A percentile compares a stretch with the other conserved stretches of the same genome.
Conservation (phyloP, 2,797 vertebrate species). For the Phataginus tricuspis region DNA sequence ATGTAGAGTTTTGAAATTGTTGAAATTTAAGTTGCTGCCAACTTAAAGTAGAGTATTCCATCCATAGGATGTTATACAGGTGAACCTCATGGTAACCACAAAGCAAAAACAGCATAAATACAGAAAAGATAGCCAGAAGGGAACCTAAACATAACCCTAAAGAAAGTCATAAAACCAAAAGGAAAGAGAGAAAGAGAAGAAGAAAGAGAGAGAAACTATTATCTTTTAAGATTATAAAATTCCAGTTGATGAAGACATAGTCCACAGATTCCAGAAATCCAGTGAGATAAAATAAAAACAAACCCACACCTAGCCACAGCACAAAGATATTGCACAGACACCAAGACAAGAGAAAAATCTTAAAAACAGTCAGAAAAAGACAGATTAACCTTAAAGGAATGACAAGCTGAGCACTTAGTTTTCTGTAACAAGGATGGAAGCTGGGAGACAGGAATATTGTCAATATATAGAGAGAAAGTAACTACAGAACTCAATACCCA, state of each 20-base stretch:
- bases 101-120: background rate
- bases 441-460: background rate
- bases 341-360: background rate
- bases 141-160: background rate
- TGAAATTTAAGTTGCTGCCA: background rate
- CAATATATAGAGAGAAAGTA: background rate
- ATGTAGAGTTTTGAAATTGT: background rate
- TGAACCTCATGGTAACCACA: background rate
- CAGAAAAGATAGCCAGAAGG: background rate
- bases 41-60: background rate
- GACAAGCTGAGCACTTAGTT: background rate
- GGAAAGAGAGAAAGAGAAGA: too few species aligned
- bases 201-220: background rate
- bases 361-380: slow-evolving; percentile 18
- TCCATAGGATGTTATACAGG: background rate
- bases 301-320: background rate
- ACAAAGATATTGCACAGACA: background rate
- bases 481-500: background rate
- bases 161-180: background rate
- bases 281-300: background rate
- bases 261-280: background rate
- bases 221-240: slow-evolving; percentile 1
- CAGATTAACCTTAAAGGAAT: slow-evolving; percentile 8
- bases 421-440: background rate
- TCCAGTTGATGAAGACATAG: background rate